phyloP scores from a whole-genome alignment of 92 coral and sea anemone genomes.

The Palythoa heliodiscus region DNA sequence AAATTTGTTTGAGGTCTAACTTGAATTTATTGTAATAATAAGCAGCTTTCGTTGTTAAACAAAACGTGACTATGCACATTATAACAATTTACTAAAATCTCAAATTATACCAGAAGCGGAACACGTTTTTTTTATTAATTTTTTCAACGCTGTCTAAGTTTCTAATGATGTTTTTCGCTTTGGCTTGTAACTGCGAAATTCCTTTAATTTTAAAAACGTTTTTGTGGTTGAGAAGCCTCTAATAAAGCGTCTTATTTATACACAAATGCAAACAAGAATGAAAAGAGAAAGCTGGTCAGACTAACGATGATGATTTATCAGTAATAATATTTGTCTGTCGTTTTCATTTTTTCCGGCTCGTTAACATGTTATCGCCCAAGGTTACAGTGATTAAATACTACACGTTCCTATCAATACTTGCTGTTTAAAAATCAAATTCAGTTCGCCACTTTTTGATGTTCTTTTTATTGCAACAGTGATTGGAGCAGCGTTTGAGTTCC shows the following conservation, averaged over 20 bases:
- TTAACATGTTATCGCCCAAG: not conserved
- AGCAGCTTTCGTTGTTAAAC: not conserved
- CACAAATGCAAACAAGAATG: not conserved
- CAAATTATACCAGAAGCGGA: constrained; percentile 2
- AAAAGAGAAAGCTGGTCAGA: not conserved
- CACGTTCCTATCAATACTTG: not conserved
- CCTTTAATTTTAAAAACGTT: not conserved
- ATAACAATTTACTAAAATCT: not conserved
- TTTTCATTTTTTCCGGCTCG: not conserved
- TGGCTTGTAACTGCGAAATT: not conserved
- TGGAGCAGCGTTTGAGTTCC: not conserved
- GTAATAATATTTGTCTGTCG: not conserved
- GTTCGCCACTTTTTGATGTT: not conserved
- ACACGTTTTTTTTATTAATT: not conserved
- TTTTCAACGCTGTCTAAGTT: not conserved
- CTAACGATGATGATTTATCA: too few species aligned
- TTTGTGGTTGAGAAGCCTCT: not conserved
- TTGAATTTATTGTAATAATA: constrained; percentile 6
- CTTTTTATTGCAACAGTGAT: not conserved
- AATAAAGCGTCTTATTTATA: constrained; percentile 4
- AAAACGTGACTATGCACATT: constrained; percentile 10
- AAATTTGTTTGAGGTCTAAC: constrained; percentile 13
- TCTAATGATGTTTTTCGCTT: not conserved
- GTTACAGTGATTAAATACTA: not conserved
- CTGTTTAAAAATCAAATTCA: not conserved